phyloP scores from a whole-genome alignment of 2,797 vertebrate species.

The Leontopithecus rosalia region DNA sequence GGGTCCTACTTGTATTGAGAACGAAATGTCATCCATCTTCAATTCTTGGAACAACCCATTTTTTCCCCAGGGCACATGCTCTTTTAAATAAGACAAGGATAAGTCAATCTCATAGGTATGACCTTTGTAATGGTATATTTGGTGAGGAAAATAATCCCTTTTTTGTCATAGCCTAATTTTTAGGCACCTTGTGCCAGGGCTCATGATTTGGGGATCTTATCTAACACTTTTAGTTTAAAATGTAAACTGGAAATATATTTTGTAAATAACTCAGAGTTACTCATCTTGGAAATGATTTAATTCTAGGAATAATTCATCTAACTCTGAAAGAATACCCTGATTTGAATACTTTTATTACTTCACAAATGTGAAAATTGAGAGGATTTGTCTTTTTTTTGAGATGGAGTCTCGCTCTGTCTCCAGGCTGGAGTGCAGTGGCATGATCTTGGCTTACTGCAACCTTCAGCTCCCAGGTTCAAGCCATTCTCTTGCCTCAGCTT shows the following conservation, averaged over 20 bases:
- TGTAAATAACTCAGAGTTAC: constrained; percentile 28
- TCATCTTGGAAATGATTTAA: neutral
- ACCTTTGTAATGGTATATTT: neutral
- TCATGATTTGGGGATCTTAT: neutral
- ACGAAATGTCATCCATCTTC: neutral
- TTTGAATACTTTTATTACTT: neutral
- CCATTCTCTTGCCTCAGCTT: too few relatives aligned
- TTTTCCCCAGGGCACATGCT: neutral
- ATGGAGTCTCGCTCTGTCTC: too few relatives aligned
- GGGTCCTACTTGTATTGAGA: neutral
- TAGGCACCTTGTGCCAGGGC: neutral
- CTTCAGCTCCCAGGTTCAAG: too few relatives aligned
- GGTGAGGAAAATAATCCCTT: neutral
- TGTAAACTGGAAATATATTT: neutral
- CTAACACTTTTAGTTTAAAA: constrained; percentile 18
- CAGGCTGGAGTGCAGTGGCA: too few relatives aligned
- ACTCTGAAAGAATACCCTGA: constrained; percentile 1
- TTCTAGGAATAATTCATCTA: neutral
- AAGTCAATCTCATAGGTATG: neutral
- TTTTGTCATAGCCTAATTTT: constrained; percentile 19
- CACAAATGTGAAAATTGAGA: neutral
- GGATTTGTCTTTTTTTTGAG: neutral
- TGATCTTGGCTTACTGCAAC: too few relatives aligned
- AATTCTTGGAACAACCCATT: neutral
- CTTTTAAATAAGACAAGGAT: neutral